phyloP scores from a whole-genome alignment of 2,888 invertebrate genomes.

The Folsomia candida region DNA sequence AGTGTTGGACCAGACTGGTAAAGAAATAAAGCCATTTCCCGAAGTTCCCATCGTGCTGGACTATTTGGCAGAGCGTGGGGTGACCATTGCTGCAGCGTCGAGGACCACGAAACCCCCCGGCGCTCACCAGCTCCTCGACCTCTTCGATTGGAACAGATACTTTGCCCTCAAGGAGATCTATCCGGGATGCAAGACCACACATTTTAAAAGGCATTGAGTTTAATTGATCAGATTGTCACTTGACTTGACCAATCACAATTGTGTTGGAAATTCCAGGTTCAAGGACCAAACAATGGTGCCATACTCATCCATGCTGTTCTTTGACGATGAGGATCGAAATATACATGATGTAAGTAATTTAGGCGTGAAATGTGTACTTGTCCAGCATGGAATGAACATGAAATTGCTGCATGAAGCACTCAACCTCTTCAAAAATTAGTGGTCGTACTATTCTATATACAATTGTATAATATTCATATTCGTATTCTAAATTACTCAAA shows the following conservation, averaged over 20 bases:
- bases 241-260: conserved; percentile 5
- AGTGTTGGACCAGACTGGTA: conserved; percentile 55
- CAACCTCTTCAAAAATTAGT: conserved; percentile 20
- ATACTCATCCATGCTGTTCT: conserved; percentile 37
- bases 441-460: no score
- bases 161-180: conserved; percentile 67
- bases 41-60: conserved; percentile 64
- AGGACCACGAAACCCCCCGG: conserved; percentile 60
- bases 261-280: conserved; percentile 18
- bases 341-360: conserved; percentile 32
- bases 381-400: conserved; percentile 31
- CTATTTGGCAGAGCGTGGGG: conserved; percentile 60
- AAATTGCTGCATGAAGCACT: conserved; percentile 28
- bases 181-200: conserved; percentile 65
- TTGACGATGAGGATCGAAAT: conserved; percentile 39
- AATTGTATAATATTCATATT: no score
- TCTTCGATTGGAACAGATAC: conserved; percentile 66
- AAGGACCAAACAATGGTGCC: conserved; percentile 27
- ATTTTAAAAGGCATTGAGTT: conserved; percentile 60
- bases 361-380: conserved; percentile 38
- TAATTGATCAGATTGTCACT: background rate
- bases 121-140: conserved; percentile 61
- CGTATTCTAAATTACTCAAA: no score
- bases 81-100: conserved; percentile 64
- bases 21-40: conserved; percentile 57